phyloP scores from a whole-genome alignment of 2,113 vertebrate genomes.

The Mugil cephalus region DNA sequence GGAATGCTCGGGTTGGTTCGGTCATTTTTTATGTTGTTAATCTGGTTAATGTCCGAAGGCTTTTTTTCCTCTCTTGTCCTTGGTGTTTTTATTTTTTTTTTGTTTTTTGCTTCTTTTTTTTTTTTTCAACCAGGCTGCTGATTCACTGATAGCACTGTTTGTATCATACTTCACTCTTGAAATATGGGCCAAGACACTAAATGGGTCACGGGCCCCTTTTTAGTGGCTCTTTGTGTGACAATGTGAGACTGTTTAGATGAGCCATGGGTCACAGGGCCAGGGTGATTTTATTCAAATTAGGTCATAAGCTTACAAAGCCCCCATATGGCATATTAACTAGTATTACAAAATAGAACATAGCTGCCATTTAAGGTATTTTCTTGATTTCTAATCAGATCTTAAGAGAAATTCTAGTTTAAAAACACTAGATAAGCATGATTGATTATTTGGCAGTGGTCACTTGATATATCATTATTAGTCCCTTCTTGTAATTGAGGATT shows the following conservation, averaged over 20 bases:
- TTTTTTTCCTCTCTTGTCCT: background rate
- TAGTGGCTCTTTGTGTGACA: slow-evolving; percentile 45
- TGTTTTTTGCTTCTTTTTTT: background rate
- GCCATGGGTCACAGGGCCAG: slow-evolving; percentile 41
- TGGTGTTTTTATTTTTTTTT: background rate
- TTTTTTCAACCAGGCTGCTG: slow-evolving; percentile 15
- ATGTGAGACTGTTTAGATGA: slow-evolving; percentile 36
- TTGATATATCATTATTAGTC: slow-evolving; percentile 56
- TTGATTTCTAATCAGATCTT: slow-evolving; percentile 24
- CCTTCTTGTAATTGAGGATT: slow-evolving; percentile 50
- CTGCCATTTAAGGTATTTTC: background rate
- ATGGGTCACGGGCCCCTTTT: slow-evolving; percentile 53
- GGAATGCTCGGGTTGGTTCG: slow-evolving; percentile 10
- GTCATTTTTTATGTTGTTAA: background rate
- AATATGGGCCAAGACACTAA: slow-evolving; percentile 45
- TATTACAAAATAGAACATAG: background rate
- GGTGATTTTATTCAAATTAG: slow-evolving; percentile 52
- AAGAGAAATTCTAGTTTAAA: slow-evolving; percentile 39
- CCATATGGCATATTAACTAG: background rate
- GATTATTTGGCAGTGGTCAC: slow-evolving; percentile 67
- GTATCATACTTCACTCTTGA: slow-evolving; percentile 23
- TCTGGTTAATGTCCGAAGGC: background rate
- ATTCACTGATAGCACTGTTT: slow-evolving; percentile 25
- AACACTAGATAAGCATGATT: slow-evolving; percentile 59
- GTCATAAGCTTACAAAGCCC: slow-evolving; percentile 16